These are phyloP conservation scores for Micromesistius poutassou DNA, from an alignment of 2,797 vertebrate species.

Conservation along the genomic window DNA sequence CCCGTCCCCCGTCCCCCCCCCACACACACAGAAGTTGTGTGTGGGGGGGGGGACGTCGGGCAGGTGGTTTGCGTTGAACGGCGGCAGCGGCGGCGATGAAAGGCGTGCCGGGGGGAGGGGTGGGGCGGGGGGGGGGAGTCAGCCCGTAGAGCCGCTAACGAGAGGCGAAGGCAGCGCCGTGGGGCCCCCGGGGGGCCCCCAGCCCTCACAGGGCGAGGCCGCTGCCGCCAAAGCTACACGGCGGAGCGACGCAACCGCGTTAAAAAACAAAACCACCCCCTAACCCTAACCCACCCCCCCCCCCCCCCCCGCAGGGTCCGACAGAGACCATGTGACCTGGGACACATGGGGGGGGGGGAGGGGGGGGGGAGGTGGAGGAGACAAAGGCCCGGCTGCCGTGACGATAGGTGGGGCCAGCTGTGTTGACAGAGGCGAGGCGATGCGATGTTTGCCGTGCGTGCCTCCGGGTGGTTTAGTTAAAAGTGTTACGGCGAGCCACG, in stretches of 20 bases:
- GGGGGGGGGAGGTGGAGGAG: too few relatives aligned
- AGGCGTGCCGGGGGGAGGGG: slow-evolving; percentile 25
- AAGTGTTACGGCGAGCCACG: not conserved
- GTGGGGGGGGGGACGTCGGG: slow-evolving; percentile 4
- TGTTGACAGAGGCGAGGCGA: not conserved
- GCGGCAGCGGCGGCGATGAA: slow-evolving; percentile 37
- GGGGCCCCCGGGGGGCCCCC: too few relatives aligned
- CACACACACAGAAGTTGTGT: not conserved
- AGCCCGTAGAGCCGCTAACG: slow-evolving; percentile 40
- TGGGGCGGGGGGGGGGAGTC: slow-evolving; percentile 21
- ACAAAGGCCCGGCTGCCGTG: not conserved
- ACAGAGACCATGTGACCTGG: slow-evolving; percentile 36
- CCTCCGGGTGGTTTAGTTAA: not conserved
- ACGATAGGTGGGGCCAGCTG: not conserved
- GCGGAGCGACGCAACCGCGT: not conserved
- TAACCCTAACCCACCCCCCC: too few relatives aligned
- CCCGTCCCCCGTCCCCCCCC: not conserved
- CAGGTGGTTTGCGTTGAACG: slow-evolving; percentile 51
- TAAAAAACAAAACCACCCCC: not conserved
- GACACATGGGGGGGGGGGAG: not conserved
- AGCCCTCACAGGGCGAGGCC: slow-evolving; percentile 32
- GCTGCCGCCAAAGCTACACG: slow-evolving; percentile 49
- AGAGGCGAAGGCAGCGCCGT: slow-evolving; percentile 33
- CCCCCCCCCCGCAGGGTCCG: slow-evolving; percentile 12
- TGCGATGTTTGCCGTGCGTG: not conserved